Conservation (phyloP, 1,140 invertebrate species). For the Trachelipus rathkii region DNA sequence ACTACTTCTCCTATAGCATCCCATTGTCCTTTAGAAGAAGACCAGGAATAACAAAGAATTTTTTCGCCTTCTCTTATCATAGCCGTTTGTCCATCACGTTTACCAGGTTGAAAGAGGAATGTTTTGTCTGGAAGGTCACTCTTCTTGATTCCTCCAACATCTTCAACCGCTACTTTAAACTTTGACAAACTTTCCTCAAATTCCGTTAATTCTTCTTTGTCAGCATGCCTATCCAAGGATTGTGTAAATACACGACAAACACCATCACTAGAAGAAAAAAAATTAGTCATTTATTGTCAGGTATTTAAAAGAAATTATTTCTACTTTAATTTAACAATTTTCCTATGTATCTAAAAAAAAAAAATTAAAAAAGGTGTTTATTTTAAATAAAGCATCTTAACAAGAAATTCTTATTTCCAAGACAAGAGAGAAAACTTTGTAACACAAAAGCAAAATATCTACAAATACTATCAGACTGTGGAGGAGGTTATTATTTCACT, state of each 20-base stretch:
- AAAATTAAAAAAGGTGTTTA: too few relatives aligned
- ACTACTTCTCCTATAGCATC: constrained; percentile 83
- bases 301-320: too few relatives aligned
- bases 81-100: constrained; percentile 76
- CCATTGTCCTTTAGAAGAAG: constrained; percentile 65
- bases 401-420: too few relatives aligned
- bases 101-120: constrained; percentile 70
- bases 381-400: too few relatives aligned
- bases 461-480: too few relatives aligned
- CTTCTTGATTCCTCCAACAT: constrained; percentile 42
- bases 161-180: constrained; percentile 56
- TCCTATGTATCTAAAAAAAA: too few relatives aligned
- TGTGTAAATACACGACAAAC: constrained; percentile 76
- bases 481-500: too few relatives aligned
- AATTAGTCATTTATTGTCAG: too few relatives aligned
- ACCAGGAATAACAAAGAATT: constrained; percentile 65
- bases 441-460: too few relatives aligned
- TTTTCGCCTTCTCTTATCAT: constrained; percentile 69
- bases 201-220: constrained; percentile 56
- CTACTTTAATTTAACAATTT: too few relatives aligned
- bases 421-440: too few relatives aligned
- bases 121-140: constrained; percentile 50
- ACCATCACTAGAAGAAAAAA: constrained; percentile 65
- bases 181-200: constrained; percentile 69
- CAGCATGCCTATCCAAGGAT: constrained; percentile 63